Percentiles rank a stretch among this genome's conserved stretches.
phyloP scores from a whole-genome alignment of 2,888 invertebrate species.

The Acleris emargana region DNA sequence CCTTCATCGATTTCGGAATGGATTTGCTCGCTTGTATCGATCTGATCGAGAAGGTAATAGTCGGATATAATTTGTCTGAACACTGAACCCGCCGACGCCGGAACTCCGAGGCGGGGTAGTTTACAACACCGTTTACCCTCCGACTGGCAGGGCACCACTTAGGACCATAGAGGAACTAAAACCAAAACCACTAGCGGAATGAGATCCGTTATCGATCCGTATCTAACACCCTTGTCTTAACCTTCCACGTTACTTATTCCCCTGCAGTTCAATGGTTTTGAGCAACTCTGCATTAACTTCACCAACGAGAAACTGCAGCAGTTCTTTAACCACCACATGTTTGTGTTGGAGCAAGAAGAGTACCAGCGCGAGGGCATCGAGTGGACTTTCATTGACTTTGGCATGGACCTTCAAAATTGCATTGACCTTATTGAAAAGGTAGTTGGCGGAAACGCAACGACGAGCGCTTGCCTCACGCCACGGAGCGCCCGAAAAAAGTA shows the following conservation, averaged over 20 bases:
- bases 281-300: conserved; percentile 99
- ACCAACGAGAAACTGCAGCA: conserved; percentile 99
- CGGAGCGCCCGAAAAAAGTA: conserved; percentile 60
- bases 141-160: conserved; percentile 42
- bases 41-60: conserved; percentile 95
- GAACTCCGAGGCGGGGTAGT: conserved; percentile 50
- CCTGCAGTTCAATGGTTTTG: conserved; percentile 96
- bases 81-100: conserved; percentile 53
- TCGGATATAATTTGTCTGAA: conserved; percentile 43
- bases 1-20: conserved; percentile 99
- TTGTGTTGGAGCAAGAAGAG: conserved; percentile 98
- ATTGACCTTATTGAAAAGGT: conserved; percentile 98
- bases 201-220: conserved; percentile 67
- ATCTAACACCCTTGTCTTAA: conserved; percentile 61
- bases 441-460: conserved; percentile 83
- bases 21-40: conserved; percentile 98
- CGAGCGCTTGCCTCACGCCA: conserved; percentile 81
- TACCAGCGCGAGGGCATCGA: conserved; percentile 97
- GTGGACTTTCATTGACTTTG: conserved; percentile 98
- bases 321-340: conserved; percentile 99
- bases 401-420: conserved; percentile 97
- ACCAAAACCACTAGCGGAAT: conserved; percentile 64
- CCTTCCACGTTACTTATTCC: conserved; percentile 70
- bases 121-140: conserved; percentile 38
- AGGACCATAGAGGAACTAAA: conserved; percentile 49